Evolutionary conservation across 2,888 invertebrate genomes (phyloP).

Genomic region (Linnaemya vulpina): DNA sequence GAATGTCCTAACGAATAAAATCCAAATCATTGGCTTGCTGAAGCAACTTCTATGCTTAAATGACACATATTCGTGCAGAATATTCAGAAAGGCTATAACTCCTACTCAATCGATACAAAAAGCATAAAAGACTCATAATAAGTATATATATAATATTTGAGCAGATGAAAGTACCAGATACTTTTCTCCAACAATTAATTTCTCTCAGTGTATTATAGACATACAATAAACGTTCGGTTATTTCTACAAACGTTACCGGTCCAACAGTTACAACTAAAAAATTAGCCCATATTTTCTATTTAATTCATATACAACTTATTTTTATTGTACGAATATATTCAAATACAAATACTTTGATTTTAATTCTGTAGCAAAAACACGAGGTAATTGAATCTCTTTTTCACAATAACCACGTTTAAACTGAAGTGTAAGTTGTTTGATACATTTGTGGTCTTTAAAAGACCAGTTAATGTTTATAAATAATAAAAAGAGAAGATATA

Average conservation of each 20-base stretch:
- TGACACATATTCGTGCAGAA: no score
- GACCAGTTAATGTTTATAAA: slow-evolving; percentile 50
- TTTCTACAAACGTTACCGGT: neutral
- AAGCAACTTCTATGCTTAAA: no score
- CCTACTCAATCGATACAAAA: no score
- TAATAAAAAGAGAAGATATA: slow-evolving; percentile 15
- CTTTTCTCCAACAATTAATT: neutral
- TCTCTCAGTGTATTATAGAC: neutral
- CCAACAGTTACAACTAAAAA: neutral
- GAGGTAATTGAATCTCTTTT: slow-evolving; percentile 64
- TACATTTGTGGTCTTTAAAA: slow-evolving; percentile 61
- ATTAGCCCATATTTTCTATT: neutral
- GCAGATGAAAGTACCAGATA: no score
- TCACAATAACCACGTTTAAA: slow-evolving; percentile 48
- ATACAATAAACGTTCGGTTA: neutral
- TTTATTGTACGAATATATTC: neutral
- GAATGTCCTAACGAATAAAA: no score
- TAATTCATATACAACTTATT: neutral
- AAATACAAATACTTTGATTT: neutral
- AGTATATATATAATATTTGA: no score
- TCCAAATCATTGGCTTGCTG: no score
- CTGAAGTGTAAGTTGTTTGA: slow-evolving; percentile 63
- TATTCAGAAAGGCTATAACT: no score
- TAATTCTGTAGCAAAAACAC: slow-evolving; percentile 13
- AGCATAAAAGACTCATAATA: no score